Evolutionary conservation across 1,140 invertebrate genomes (phyloP), one percentile per base, ranked within the genome.

Genomic region (Meteorus sp.): DNA sequence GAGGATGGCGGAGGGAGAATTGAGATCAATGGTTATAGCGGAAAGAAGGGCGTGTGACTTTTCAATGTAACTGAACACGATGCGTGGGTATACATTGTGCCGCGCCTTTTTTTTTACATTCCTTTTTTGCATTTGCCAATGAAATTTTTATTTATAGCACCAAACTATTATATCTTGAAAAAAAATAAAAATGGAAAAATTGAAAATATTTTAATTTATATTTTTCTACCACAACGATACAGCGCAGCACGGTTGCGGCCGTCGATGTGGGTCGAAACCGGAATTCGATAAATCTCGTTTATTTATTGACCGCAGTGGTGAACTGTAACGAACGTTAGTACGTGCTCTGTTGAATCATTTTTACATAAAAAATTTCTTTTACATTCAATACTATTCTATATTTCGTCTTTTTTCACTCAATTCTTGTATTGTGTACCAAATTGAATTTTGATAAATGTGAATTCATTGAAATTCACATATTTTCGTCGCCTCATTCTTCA

Each of bases 11-110:
- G 50, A 54, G 56, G 33, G 57, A 53, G 48, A 63, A 63, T 63
- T 63, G 52, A 63, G 61, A 63, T 63, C 57, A 63, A 63, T 63
- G 61, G 53, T 33, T 59, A 27, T 48, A 31, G 45, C 27, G 27
- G 27, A 25, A 59, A 56, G 48, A 45, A 52, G 57, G 56, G 61
- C 61, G 61, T 63, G 57, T 52, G 56, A 59, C 52, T 59, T 55
- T 59, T 59, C 47, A 56, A 63, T 63, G 57, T 59, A 63, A 50
- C 56, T 59, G 57, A 54, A 58, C 55, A 56, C 43, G 48, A 31
- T 44, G 53, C 22, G 54, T 41, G 29, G 57, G 52, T 44, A 52
- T 54, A 19, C 13, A 56, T 48, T 7, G 19, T 45, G 23, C 17
- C 41, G 23, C n/a, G 17, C 41, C 31, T 31, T 56, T 44, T 44